Percentiles rank a stretch among this genome's conserved stretches.
Conservation (phyloP, 2,113 vertebrate species). For the Catagonus wagneri region DNA sequence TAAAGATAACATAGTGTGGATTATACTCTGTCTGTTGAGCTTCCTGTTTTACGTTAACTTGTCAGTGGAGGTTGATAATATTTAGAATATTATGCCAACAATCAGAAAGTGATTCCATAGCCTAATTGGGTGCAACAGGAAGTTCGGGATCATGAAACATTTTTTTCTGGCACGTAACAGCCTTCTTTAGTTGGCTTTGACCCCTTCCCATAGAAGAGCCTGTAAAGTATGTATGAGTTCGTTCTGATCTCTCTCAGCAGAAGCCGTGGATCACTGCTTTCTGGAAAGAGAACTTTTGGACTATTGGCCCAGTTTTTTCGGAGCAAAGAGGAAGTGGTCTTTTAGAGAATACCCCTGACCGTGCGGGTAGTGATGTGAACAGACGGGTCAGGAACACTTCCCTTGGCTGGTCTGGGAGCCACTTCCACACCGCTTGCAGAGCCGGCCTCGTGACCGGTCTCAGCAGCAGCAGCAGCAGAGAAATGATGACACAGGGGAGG, state of each 20-base stretch:
- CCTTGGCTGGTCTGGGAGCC: not conserved
- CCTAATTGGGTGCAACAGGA: conserved; percentile 57
- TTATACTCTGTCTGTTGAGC: not conserved
- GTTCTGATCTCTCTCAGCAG: not conserved
- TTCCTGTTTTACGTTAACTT: conserved; percentile 58
- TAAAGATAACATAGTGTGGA: not conserved
- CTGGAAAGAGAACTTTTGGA: not conserved
- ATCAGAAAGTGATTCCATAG: conserved; percentile 10
- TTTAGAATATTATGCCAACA: conserved; percentile 58
- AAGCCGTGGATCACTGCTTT: not conserved
- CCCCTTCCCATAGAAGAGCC: not conserved
- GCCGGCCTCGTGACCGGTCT: not conserved
- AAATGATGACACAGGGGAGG: not conserved
- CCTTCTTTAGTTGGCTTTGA: not conserved
- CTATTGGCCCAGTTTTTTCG: not conserved
- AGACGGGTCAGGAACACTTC: not conserved
- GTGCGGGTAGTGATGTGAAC: not conserved
- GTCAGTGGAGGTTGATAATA: conserved; percentile 48
- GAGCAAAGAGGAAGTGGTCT: conserved; percentile 18
- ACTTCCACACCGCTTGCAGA: not conserved
- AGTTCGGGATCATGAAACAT: conserved; percentile 24
- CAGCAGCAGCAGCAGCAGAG: not conserved
- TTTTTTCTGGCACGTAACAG: conserved; percentile 34
- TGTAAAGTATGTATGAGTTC: not conserved
- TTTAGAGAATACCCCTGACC: not conserved